Base-by-base conservation (phyloP, 2,888 invertebrate genomes). In the Tetranychus truncatus region DNA sequence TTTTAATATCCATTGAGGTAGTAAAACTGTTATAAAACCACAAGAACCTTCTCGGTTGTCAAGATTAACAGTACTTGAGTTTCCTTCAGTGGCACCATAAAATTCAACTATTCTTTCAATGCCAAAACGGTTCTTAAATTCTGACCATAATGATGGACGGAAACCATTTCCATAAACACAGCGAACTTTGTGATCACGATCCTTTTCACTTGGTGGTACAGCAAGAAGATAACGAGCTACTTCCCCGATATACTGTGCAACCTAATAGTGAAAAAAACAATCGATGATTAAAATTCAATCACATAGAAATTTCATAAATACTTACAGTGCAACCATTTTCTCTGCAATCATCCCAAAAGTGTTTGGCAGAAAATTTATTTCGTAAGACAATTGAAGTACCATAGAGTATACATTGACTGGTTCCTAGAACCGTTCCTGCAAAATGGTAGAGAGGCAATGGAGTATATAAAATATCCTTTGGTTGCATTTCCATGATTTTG, bases 31-130 rank as follows among this genome's bases (percentile, higher is more conserved):
- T 18, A 82, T 80, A 81, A 86, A 86, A 5, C 86, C 86, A 74
- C 85, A 84, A 5, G 85, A 83, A 11, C 86, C 86, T 7, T 84
- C 80, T 74, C 81, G 83, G 79, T 84, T 85, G 79, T 84, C 83
- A 76, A 82, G 82, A 79, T 86, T 86, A 11, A 85, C 66, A n/a
- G 86, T 80, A 77, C 83, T 85, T 73, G 96, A 95, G 82, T 97
- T 99, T 79, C 96, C 96, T 85, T 97, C 96, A 0, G 96, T 97
- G 4, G 95, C 94, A 0, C 96, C 96, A 81, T 97, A 97, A 83
- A 97, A 93, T 83, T 97, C 96, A 0, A 89, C 89, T 34, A 97
- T 91, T 78, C 87, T 85, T 66, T 88, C 84, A 76, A 97, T 91
- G 74, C 89, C 76, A 73, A 78, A 79, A 73, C 96, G 87, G 45